Conservation (phyloP, 2,888 invertebrate genomes). For the Liopterus haemorrhoidalis region DNA sequence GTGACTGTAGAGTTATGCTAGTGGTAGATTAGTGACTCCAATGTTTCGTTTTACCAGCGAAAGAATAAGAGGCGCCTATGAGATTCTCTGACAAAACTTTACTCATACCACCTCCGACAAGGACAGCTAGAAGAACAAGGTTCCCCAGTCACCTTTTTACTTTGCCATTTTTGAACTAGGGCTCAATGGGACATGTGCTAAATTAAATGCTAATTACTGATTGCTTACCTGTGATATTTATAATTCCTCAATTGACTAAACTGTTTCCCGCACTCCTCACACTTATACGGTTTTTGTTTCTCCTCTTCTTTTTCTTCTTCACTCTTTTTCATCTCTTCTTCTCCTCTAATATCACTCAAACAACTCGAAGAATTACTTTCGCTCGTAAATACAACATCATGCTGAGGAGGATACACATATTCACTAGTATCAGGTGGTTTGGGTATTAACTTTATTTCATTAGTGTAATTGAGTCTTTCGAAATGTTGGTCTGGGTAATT, state of each 20-base stretch:
- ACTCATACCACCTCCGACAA: no score
- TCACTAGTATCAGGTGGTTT: neutral
- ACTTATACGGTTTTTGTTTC: conserved; percentile 56
- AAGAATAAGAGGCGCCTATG: no score
- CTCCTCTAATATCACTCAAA: conserved; percentile 15
- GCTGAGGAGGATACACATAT: conserved; percentile 1
- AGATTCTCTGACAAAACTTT: no score
- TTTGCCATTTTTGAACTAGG: no score
- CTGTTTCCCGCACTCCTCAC: conserved; percentile 71
- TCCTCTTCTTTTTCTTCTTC: conserved; percentile 21
- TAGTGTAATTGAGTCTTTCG: no score
- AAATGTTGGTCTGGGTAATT: neutral
- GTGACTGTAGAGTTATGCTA: no score
- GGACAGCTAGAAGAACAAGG: no score
- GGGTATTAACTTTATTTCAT: conserved; percentile 1
- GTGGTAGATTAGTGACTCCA: no score
- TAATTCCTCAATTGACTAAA: conserved; percentile 80
- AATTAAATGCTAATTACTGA: no score
- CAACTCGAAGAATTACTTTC: conserved; percentile 19
- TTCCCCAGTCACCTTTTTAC: no score
- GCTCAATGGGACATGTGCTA: no score
- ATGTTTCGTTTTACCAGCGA: no score
- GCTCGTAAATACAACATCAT: neutral
- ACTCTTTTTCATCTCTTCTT: conserved; percentile 21
- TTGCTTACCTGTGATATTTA: conserved; percentile 62